Evolutionary conservation across 2,888 invertebrate species (phyloP).

Genomic region (Lamproptera curius): DNA sequence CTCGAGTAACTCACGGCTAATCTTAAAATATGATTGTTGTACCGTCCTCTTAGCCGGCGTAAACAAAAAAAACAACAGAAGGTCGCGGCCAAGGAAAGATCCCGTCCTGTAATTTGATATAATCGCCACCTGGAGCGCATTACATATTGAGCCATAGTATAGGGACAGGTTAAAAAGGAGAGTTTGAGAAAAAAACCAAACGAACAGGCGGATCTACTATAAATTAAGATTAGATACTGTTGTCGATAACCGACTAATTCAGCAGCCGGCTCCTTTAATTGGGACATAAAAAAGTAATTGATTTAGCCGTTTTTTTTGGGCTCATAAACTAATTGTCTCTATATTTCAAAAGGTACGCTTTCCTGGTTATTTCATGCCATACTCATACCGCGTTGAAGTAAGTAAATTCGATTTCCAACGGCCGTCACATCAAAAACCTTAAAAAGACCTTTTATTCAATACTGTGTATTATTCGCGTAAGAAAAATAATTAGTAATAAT

Average conservation of each 20-base stretch:
- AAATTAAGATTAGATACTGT: slow-evolving; percentile 48
- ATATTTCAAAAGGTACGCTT: too few relatives aligned
- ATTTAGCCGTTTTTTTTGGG: too few relatives aligned
- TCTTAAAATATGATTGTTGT: slow-evolving; percentile 13
- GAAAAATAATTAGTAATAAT: too few relatives aligned
- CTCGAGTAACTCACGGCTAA: slow-evolving; percentile 6
- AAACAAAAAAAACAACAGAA: slow-evolving; percentile 17
- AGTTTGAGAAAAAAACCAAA: slow-evolving; percentile 48
- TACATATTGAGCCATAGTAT: slow-evolving; percentile 40
- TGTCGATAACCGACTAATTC: slow-evolving; percentile 40
- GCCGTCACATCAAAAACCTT: too few relatives aligned
- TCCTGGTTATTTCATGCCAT: too few relatives aligned
- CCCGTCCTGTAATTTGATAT: slow-evolving; percentile 50
- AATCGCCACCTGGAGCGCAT: slow-evolving; percentile 50
- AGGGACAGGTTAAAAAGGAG: too few relatives aligned
- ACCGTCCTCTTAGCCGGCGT: not conserved
- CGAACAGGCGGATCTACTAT: slow-evolving; percentile 35
- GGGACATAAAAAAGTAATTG: too few relatives aligned
- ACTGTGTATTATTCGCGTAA: too few relatives aligned
- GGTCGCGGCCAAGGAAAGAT: slow-evolving; percentile 22
- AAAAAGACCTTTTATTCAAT: too few relatives aligned
- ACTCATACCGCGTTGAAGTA: too few relatives aligned
- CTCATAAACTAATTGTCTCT: too few relatives aligned
- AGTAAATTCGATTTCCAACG: too few relatives aligned
- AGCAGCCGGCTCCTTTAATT: slow-evolving; percentile 27